Evolutionary conservation across 2,113 vertebrate genomes (phyloP), one percentile per base, ranked within the genome.

Genomic region (Oncorhynchus masou): DNA sequence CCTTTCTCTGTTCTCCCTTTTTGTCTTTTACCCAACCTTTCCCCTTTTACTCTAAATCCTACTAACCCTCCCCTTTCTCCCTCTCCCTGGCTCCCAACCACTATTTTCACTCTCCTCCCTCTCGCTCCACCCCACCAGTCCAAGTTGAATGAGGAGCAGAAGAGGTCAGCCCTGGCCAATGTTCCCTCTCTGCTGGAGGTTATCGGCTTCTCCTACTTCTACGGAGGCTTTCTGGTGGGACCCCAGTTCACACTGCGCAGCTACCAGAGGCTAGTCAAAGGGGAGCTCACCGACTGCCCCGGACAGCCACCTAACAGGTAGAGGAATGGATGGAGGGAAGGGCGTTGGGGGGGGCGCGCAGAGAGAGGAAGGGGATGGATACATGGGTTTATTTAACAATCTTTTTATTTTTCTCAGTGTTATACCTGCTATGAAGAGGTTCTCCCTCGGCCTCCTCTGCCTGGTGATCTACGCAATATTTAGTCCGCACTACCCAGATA

Each of bases 201-300:
- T 67, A 94, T 88, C 2, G 97, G 97, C 79, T 99, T 99, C 85
- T 95, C 96, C 83, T 99, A 98, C 91, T 99, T 99, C 89, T 99
- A 98, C 62, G 97, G 98, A 49, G 97, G 96, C 85, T 99, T 98
- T 90, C 91, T 99, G 91, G 98, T 99, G 68, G 98, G 97, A 29
- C 98, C 98, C 84, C 98, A 99, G 90, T 99, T 99, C 87, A 97
- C 96, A 65, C 93, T 99, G 86, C 95, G 93, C 88, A 96, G 92
- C 88, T 99, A 99, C 94, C 94, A 94, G 93, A 94, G 88, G 87
- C 91, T 99, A 91, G 94, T 96, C 78, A 93, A 88, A 31, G 89
- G 96, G 79, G 91, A 98, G 90, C 94, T 98, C 92, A 96, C 95
- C 0, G 97, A 99, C 75, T 82, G 91, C 74, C 95, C 90, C n/a